Conservation (phyloP, 2,888 invertebrate genomes). For the Lasioglossum marginatum region DNA sequence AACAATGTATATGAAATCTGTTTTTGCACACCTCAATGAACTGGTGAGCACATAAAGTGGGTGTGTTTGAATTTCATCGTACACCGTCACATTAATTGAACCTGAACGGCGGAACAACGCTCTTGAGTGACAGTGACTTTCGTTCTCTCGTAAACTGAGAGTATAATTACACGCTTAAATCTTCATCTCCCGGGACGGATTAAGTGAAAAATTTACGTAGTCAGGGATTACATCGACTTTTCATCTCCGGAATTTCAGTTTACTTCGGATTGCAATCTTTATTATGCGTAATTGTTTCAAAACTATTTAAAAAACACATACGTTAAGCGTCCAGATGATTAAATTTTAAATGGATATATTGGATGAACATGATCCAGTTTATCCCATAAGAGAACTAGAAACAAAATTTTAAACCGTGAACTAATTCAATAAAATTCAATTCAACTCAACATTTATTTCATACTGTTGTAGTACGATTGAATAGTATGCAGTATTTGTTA, state of each 20-base stretch:
- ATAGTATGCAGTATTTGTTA: background rate
- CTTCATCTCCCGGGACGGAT: background rate
- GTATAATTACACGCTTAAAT: slow-evolving; percentile 10
- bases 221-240: background rate
- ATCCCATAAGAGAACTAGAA: background rate
- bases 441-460: background rate
- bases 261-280: background rate
- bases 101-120: slow-evolving; percentile 3
- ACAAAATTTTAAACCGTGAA: background rate
- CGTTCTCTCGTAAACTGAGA: slow-evolving; percentile 4
- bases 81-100: slow-evolving; percentile 19
- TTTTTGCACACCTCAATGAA: background rate
- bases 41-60: background rate
- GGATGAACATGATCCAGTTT: background rate
- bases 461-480: background rate
- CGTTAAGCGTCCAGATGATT: background rate
- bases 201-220: background rate
- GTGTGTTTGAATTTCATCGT: slow-evolving; percentile 4
- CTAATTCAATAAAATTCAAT: background rate
- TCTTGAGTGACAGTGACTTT: slow-evolving; percentile 16
- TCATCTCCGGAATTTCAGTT: background rate
- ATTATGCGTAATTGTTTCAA: background rate
- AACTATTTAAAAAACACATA: background rate
- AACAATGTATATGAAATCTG: background rate
- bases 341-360: background rate